phyloP scores from a whole-genome alignment of 1,140 invertebrate species.

The Pogonus chalceus region DNA sequence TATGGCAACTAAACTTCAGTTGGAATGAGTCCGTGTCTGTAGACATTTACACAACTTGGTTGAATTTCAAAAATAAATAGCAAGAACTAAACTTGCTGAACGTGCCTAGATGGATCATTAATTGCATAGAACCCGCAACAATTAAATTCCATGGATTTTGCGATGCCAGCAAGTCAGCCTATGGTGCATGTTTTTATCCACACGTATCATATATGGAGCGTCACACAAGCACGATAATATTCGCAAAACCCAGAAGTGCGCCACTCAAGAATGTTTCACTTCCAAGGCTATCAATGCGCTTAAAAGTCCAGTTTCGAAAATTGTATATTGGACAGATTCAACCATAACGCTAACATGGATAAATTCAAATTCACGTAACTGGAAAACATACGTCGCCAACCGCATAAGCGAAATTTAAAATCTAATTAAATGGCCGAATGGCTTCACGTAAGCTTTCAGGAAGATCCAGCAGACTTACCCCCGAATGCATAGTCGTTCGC shows the following conservation, averaged over 20 bases:
- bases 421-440: constrained; percentile 17
- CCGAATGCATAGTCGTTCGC: too few relatives aligned
- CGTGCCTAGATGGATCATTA: constrained; percentile 18
- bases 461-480: constrained; percentile 32
- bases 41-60: background rate
- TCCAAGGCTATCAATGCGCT: constrained; percentile 24
- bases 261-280: constrained; percentile 32
- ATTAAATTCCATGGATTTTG: constrained; percentile 26
- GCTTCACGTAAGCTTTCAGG: constrained; percentile 23
- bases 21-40: constrained; percentile 21
- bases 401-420: constrained; percentile 26
- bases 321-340: constrained; percentile 20
- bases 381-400: constrained; percentile 22
- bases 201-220: constrained; percentile 16
- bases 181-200: constrained; percentile 29
- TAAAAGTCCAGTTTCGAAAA: constrained; percentile 22
- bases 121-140: background rate
- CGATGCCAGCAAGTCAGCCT: constrained; percentile 28
- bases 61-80: background rate
- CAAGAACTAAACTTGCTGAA: constrained; percentile 6
- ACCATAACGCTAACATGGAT: constrained; percentile 21
- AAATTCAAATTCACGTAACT: constrained; percentile 9
- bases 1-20: constrained; percentile 18
- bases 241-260: constrained; percentile 31
- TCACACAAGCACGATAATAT: constrained; percentile 17